Percentiles rank a stretch among this genome's conserved stretches.
These are phyloP conservation scores for Drosophila bipectinata DNA, from an alignment of 1,140 invertebrate genomes.

Conservation along the genomic window DNA sequence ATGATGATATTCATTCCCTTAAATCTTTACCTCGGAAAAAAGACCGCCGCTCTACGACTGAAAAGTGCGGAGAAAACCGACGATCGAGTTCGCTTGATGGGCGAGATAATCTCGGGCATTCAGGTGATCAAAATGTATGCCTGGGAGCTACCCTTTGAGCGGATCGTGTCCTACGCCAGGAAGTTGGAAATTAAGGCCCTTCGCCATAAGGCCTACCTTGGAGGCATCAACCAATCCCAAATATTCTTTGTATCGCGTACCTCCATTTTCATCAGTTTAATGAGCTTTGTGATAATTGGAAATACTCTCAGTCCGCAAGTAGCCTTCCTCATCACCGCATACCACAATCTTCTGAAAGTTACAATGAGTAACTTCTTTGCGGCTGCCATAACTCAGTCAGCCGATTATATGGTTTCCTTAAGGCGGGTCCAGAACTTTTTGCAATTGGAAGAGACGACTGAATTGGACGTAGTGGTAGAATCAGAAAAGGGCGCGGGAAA, in stretches of 20 bases:
- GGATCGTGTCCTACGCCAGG: slow-evolving; percentile 86
- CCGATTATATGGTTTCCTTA: slow-evolving; percentile 89
- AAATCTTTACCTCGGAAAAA: slow-evolving; percentile 91
- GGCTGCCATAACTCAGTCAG: slow-evolving; percentile 86
- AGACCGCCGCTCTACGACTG: slow-evolving; percentile 87
- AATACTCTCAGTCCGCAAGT: slow-evolving; percentile 86
- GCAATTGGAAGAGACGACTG: slow-evolving; percentile 87
- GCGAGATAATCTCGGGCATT: slow-evolving; percentile 94
- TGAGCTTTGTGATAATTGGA: slow-evolving; percentile 90
- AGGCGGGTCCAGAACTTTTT: slow-evolving; percentile 89
- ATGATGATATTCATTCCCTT: slow-evolving; percentile 93
- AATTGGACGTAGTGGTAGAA: slow-evolving; percentile 62
- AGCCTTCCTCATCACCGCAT: slow-evolving; percentile 90
- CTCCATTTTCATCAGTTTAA: slow-evolving; percentile 91
- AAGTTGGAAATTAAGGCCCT: slow-evolving; percentile 86
- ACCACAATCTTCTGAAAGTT: slow-evolving; percentile 89
- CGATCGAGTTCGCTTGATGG: slow-evolving; percentile 93
- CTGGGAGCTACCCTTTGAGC: slow-evolving; percentile 92
- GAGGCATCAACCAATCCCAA: slow-evolving; percentile 89
- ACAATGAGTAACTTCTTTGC: slow-evolving; percentile 92
- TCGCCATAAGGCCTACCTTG: slow-evolving; percentile 88
- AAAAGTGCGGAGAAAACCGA: slow-evolving; percentile 91
- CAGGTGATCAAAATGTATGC: slow-evolving; percentile 97
- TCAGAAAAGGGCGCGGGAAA: slow-evolving; percentile 43
- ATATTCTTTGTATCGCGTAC: slow-evolving; percentile 90